phyloP scores from a whole-genome alignment of 1,140 invertebrate genomes.

The Solen grandis region DNA sequence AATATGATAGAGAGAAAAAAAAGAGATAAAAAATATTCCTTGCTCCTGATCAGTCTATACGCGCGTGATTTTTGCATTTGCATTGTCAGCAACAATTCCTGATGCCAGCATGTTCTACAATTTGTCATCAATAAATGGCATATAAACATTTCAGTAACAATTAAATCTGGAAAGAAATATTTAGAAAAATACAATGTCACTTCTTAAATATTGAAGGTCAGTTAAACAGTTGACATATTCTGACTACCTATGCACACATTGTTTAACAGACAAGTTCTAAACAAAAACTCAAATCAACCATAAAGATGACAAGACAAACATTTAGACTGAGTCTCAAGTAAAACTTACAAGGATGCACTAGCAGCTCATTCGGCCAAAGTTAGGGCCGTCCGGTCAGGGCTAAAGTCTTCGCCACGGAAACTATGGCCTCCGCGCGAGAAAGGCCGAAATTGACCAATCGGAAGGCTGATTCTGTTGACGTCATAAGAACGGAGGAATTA shows the following conservation, averaged over 20 bases:
- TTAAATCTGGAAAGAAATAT: neutral
- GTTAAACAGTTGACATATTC: neutral
- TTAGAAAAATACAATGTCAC: neutral
- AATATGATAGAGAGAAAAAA: neutral
- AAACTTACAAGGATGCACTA: conserved; percentile 50
- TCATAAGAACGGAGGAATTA: conserved; percentile 19
- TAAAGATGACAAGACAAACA: neutral
- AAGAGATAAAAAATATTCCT: neutral
- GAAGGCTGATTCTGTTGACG: conserved; percentile 5
- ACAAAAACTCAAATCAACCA: conserved; percentile 37
- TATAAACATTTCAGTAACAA: neutral
- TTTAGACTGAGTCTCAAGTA: neutral
- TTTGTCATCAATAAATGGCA: neutral
- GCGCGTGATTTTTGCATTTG: neutral
- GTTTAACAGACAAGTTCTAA: conserved; percentile 18
- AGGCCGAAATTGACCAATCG: conserved; percentile 55
- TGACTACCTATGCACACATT: neutral
- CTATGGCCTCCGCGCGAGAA: conserved; percentile 55
- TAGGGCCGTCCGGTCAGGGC: neutral
- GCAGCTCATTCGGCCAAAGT: conserved; percentile 55
- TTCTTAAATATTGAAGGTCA: conserved; percentile 4
- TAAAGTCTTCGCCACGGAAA: conserved; percentile 54
- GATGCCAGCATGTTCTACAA: neutral
- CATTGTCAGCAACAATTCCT: no score
- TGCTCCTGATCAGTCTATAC: neutral